Base-by-base conservation (phyloP, 2,113 vertebrate species). In the Passer domesticus region DNA sequence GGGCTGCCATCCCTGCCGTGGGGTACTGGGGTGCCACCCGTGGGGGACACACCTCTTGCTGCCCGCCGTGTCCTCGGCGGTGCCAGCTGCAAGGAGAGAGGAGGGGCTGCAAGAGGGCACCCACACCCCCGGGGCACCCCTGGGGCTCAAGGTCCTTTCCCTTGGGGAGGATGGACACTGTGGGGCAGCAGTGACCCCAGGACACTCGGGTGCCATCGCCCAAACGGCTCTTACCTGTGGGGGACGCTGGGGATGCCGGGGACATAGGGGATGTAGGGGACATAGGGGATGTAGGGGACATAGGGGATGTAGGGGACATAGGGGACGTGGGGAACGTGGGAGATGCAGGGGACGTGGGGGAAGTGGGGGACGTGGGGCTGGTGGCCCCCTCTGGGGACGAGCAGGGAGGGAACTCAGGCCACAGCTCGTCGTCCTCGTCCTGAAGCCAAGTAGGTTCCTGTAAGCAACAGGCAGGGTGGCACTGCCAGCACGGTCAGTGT, bases 351-450 rank as follows among this genome's bases (percentile, higher is more conserved):
- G 87, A 33, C 3, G 8, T n/a, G 2, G 82, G 78, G 7, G 78
- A 53, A 9, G 8, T 3, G 17, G 79, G 76, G 22, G 69, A 39
- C 0, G 4, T 49, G 30, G 74, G 60, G 81, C 95, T 97, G 84
- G 97, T 87, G 2, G 81, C 91, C 77, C 87, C 96, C 14, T 83
- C 94, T 7, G 95, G 94, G 0, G 97, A 95, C 7, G 91, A 97
- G 81, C 95, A 87, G 50, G 97, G 95, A 41, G 62, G 35, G 43
- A 94, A 92, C 87, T 95, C 95, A 4, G 92, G 92, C 96, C 96
- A 96, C 58, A 63, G 88, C 84, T 97, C 95, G 11, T 96, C 84
- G 33, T 43, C 59, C n/a, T 75, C 93, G 9, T 56, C 92, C 94
- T 81, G 89, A 78, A 52, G 95, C 95, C 89, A 95, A 63, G 56